These are phyloP conservation scores for Brevimyrus niger DNA, from an alignment of 2,113 vertebrate genomes.

Conservation along the genomic window DNA sequence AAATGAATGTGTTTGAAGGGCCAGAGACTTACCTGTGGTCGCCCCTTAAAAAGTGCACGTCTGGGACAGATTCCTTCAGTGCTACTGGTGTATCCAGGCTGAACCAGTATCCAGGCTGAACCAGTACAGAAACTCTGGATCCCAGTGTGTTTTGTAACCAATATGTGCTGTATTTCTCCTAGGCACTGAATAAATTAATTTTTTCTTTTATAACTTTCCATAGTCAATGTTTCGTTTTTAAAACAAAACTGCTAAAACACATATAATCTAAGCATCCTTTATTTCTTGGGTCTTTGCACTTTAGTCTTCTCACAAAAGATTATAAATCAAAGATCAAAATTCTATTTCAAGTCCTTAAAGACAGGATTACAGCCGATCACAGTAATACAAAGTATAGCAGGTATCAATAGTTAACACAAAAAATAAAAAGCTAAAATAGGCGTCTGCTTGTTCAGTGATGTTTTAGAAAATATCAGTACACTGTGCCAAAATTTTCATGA, in stretches of 20 bases:
- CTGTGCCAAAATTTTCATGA: neutral
- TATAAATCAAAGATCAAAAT: neutral
- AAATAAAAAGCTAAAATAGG: neutral
- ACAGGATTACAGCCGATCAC: neutral
- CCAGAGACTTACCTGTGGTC: constrained; percentile 11
- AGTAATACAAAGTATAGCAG: neutral
- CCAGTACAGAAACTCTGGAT: constrained; percentile 40
- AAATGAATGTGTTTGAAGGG: constrained; percentile 17
- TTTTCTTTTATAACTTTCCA: constrained; percentile 26
- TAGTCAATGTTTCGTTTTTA: neutral
- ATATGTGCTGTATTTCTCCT: constrained; percentile 54
- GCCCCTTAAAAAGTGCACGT: constrained; percentile 27
- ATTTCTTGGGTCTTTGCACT: neutral
- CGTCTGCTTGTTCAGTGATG: neutral
- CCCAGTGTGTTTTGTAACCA: constrained; percentile 39
- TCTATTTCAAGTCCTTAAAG: neutral
- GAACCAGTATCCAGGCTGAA: constrained; percentile 17
- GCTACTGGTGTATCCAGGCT: constrained; percentile 38
- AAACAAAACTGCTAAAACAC: neutral
- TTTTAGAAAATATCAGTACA: neutral
- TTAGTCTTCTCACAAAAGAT: neutral
- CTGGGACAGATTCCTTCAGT: constrained; percentile 34
- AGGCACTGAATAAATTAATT: constrained; percentile 66
- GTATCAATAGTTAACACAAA: neutral
- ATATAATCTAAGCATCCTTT: neutral